Percentiles rank a stretch among this genome's conserved stretches.
Conservation (phyloP, 2,113 vertebrate species). For the Chamaea fasciata region DNA sequence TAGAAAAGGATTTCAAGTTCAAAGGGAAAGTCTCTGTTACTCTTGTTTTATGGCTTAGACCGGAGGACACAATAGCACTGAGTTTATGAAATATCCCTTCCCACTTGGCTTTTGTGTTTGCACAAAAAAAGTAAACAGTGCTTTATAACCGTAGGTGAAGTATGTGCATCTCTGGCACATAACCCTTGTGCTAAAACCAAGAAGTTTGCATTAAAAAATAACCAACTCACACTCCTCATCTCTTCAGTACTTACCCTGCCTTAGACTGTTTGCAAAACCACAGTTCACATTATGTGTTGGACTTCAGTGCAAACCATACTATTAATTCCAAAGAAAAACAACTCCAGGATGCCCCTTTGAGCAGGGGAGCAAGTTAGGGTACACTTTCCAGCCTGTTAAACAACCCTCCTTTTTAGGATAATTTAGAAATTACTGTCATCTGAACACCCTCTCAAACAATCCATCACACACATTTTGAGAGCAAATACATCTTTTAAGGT, state of each 20-base stretch:
- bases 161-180: background rate
- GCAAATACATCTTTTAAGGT: background rate
- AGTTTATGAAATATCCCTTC: conserved; percentile 50
- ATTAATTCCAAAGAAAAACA: background rate
- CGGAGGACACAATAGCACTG: conserved; percentile 59
- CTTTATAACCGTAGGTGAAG: conserved; percentile 5
- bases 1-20: conserved; percentile 68
- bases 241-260: background rate
- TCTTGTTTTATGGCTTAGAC: conserved; percentile 65
- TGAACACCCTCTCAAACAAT: background rate
- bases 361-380: background rate
- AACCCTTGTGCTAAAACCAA: background rate
- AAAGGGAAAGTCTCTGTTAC: conserved; percentile 61
- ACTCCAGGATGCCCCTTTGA: background rate
- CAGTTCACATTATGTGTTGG: background rate
- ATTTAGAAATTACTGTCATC: background rate
- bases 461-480: background rate
- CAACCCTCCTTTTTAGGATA: background rate
- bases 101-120: conserved; percentile 36
- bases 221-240: background rate
- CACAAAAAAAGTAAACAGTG: background rate
- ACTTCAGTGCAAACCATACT: background rate
- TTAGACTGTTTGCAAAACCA: background rate
- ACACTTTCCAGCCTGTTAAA: background rate
- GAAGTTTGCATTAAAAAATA: background rate